Evolutionary conservation across 2,113 vertebrate species (phyloP), one percentile per base, ranked within the genome.

Genomic region (Osmerus mordax): DNA sequence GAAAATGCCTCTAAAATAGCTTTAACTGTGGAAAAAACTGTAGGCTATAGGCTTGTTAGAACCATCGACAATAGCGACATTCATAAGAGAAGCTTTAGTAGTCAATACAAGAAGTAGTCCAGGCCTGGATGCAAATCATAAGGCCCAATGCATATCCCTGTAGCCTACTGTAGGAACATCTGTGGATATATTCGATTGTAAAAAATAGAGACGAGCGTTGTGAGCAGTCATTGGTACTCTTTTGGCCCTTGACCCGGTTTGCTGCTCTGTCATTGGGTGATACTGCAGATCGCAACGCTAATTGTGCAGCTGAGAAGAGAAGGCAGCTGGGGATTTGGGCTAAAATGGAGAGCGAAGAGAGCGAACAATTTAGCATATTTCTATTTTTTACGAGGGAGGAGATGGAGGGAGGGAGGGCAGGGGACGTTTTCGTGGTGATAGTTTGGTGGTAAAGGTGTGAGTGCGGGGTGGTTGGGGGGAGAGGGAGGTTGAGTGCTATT

Each of bases 251-350:
- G 68, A 74, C 72, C 72, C 66, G 70, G 56, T 78, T 73, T 73
- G 70, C 79, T 76, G 81, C 80, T 78, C 73, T 82, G 87, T 84
- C 85, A 81, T 6, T 84, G 72, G 86, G 77, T 64, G 74, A 75
- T 77, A 79, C 66, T 82, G 86, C 85, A 84, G 77, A 81, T 86
- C 84, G 85, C 78, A 76, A 78, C 81, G 80, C 86, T 90, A 90
- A 92, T 90, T 90, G 87, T 82, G 85, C 80, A 87, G 85, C 84
- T 86, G 83, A 83, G 87, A 78, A 83, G 82, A 68, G 25, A 54
- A 83, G 81, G 76, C 78, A 82, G 82, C 86, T 61, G 78, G 86
- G 86, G 83, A 87, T 87, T 79, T 84, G 76, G 65, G 80, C 66
- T 51, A 51, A 65, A 51, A 65, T 41, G 18, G 53, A 66, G 51